Evolutionary conservation across 2,888 invertebrate species (phyloP), one percentile per base, ranked within the genome.

Genomic region (Beris morrisii): DNA sequence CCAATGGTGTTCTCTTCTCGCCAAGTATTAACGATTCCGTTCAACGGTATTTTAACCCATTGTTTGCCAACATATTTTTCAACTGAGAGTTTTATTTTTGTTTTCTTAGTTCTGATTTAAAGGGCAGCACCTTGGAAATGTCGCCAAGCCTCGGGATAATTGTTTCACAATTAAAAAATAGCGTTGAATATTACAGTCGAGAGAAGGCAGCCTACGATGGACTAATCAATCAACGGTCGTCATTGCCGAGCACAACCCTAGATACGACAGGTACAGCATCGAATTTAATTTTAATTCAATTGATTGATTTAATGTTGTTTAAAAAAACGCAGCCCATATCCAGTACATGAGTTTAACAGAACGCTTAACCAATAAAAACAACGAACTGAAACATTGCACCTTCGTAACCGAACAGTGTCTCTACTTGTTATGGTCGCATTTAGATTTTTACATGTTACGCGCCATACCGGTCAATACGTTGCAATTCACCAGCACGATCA

Each of bases 351-450:
- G 84, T 65, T 75, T 87, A 2, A 80, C 81, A 11, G 83, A 83
- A 54, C 83, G 83, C 70, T 76, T 85, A 64, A 81, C 80, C 55
- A 84, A 84, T 70, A 87, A 86, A 73, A 84, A 84, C 69, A 82
- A 82, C 66, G 86, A 87, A 76, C 82, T 88, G 72, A 84, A 84
- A 72, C 83, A 86, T 74, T 84, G 87, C 74, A 82, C 84, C 58
- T 86, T 87, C 74, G 88, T 90, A 65, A 85, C 89, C 28, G 89
- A 91, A 75, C 86, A 87, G 72, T 86, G 88, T 72, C 80, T 91
- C 63, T 89, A 90, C 75, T 83, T 93, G 69, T 82, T 92, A 69
- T 92, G 92, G 92, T 85, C 87, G 61, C 91, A 91, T 79, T 79
- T 91, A 59, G 87, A 90, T 72, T 87, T 87, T 74, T 89, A 88